phyloP scores from a whole-genome alignment of 2,113 vertebrate species.

The Siphamia tubifer region DNA sequence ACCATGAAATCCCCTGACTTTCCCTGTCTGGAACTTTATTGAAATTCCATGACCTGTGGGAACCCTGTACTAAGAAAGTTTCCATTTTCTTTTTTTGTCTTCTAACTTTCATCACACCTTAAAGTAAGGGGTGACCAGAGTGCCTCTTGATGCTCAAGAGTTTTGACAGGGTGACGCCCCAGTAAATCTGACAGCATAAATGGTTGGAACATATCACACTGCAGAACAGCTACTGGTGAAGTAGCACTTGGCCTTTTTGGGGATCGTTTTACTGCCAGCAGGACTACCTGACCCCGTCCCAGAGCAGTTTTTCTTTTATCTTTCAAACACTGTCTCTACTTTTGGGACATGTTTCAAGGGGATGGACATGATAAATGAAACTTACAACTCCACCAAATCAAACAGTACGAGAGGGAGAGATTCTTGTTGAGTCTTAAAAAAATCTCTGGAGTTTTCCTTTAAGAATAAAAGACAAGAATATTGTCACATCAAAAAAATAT shows the following conservation, averaged over 20 bases:
- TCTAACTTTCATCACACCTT: neutral
- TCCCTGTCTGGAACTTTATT: no score
- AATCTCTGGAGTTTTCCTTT: conserved; percentile 7
- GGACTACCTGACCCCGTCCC: conserved; percentile 27
- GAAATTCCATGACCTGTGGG: no score
- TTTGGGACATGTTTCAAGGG: conserved; percentile 11
- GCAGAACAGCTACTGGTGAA: conserved; percentile 1
- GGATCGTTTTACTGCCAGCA: neutral
- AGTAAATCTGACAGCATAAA: conserved; percentile 3
- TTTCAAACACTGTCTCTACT: conserved; percentile 18
- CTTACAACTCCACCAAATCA: conserved; percentile 17
- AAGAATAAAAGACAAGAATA: neutral
- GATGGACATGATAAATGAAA: conserved; percentile 21
- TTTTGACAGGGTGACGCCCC: neutral
- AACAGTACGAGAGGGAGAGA: neutral
- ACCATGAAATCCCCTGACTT: no score
- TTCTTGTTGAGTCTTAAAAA: neutral
- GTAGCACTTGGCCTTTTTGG: neutral
- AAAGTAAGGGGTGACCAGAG: neutral
- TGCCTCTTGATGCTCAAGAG: neutral
- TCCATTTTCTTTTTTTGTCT: neutral
- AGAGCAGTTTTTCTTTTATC: conserved; percentile 15
- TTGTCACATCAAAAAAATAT: conserved; percentile 21
- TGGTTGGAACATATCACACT: neutral
- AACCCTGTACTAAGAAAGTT: neutral